Conservation (phyloP, 2,113 vertebrate species). For the Tricholaema leucomelas region DNA sequence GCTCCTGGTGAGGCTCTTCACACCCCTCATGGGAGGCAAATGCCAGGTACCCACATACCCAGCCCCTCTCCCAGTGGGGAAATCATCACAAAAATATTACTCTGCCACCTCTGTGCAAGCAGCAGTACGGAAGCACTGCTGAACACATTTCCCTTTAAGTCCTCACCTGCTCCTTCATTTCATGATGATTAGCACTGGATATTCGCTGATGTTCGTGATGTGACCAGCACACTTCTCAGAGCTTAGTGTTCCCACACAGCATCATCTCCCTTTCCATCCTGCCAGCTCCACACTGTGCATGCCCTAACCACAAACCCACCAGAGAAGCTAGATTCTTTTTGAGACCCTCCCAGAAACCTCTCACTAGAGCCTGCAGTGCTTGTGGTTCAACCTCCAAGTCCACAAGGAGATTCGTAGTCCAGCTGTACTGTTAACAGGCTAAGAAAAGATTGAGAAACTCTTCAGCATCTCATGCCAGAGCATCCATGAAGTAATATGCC, state of each 20-base stretch:
- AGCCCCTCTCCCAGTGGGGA: neutral
- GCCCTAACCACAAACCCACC: neutral
- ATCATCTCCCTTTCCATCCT: neutral
- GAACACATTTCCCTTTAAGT: neutral
- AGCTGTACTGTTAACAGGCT: neutral
- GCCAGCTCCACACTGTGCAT: rapidly evolving
- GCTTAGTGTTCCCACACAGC: neutral
- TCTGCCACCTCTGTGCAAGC: neutral
- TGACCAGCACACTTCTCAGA: neutral
- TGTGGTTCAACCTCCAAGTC: neutral
- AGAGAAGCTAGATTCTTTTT: neutral
- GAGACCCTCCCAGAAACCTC: neutral
- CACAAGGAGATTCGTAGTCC: neutral
- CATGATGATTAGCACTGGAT: neutral
- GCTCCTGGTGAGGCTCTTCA: neutral
- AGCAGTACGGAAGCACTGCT: neutral
- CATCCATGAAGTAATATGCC: neutral
- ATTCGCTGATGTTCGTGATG: neutral
- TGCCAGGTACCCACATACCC: neutral
- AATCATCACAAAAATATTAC: neutral
- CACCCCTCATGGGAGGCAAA: neutral
- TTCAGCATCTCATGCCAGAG: neutral
- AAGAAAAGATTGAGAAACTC: neutral
- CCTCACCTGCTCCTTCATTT: neutral
- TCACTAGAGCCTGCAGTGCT: neutral